These are phyloP conservation scores for Lamellibrachia columna DNA, from an alignment of 2,888 invertebrate species.

Conservation along the genomic window DNA sequence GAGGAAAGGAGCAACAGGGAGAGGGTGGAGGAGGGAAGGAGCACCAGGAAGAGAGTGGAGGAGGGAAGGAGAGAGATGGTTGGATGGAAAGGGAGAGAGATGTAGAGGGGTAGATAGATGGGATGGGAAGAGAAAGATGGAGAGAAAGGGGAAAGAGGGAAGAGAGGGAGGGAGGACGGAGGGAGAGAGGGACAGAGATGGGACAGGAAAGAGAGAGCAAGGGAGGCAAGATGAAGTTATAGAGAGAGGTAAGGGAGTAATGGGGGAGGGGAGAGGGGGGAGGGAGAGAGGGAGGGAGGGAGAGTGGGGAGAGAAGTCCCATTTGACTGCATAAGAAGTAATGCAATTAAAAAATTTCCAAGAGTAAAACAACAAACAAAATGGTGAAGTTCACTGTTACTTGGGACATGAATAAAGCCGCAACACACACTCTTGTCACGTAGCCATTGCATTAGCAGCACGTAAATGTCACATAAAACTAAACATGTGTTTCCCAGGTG, in stretches of 20 bases:
- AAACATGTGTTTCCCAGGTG: background rate
- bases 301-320: background rate
- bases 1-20: background rate
- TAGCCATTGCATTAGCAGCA: background rate
- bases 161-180: background rate
- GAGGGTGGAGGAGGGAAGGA: background rate
- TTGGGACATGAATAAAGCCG: background rate
- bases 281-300: background rate
- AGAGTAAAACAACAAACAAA: background rate
- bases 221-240: background rate
- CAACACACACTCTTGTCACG: background rate
- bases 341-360: too few species aligned
- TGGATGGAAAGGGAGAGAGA: background rate
- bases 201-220: background rate
- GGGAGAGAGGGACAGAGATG: background rate
- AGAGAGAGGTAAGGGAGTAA: background rate
- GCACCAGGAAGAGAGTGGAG: background rate
- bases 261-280: background rate
- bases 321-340: background rate
- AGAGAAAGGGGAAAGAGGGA: background rate
- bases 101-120: background rate
- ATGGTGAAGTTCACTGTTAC: background rate
- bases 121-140: background rate
- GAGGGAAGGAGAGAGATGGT: background rate
- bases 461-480: conserved; percentile 12